These are phyloP conservation scores for Mythimna impura DNA, from an alignment of 2,888 invertebrate species.

Conservation along the genomic window DNA sequence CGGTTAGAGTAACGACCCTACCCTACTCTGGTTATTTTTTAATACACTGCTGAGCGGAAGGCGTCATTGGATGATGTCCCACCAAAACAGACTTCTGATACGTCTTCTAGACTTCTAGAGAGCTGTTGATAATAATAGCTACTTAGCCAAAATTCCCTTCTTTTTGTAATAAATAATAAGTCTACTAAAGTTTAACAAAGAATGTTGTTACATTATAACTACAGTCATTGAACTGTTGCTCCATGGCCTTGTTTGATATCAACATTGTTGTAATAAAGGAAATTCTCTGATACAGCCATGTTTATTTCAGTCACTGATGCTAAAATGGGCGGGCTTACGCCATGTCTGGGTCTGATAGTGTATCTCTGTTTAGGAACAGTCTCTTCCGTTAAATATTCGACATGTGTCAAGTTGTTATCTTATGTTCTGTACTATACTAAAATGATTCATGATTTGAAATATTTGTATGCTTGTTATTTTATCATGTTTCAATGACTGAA, in stretches of 20 bases:
- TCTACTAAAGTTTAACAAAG: slow-evolving; percentile 7
- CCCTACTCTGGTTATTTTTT: too few relatives aligned
- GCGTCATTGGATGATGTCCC: neutral
- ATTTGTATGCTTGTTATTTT: too few relatives aligned
- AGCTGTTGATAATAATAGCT: neutral
- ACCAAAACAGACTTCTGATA: neutral
- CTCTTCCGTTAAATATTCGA: slow-evolving; percentile 7
- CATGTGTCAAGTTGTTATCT: neutral
- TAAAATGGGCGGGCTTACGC: slow-evolving; percentile 11
- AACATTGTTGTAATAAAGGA: slow-evolving; percentile 17
- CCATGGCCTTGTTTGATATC: slow-evolving; percentile 33
- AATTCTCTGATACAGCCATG: slow-evolving; percentile 20
- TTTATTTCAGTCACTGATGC: slow-evolving; percentile 20
- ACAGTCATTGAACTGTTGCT: slow-evolving; percentile 50
- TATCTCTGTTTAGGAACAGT: neutral
- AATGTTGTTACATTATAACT: slow-evolving; percentile 9
- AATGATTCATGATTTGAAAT: too few relatives aligned
- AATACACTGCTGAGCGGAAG: neutral
- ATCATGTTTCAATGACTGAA: too few relatives aligned
- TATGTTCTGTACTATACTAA: too few relatives aligned
- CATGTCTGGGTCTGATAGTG: slow-evolving; percentile 16
- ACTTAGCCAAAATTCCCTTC: neutral
- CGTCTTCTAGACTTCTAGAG: too few relatives aligned
- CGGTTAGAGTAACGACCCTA: too few relatives aligned
- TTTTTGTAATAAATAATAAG: neutral